A percentile compares a stretch with the other conserved stretches of the same genome.
Evolutionary conservation across 2,113 vertebrate genomes (phyloP).

Genomic region (Ciconia maguari): DNA sequence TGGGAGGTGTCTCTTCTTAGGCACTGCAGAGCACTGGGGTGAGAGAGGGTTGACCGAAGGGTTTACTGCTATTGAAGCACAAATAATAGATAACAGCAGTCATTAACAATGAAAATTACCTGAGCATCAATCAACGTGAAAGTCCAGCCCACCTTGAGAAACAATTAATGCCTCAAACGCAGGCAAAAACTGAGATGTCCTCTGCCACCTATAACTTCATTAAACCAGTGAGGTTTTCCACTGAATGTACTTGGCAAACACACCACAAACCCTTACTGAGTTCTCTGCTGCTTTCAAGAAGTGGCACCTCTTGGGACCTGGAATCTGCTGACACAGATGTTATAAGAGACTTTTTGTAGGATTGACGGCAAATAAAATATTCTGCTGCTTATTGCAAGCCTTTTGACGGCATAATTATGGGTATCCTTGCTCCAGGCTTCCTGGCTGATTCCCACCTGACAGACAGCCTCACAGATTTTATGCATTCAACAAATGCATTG

Average conservation of each 20-base stretch:
- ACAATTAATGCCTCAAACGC: constrained; percentile 17
- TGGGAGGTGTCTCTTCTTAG: neutral
- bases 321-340: constrained; percentile 66
- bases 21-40: neutral
- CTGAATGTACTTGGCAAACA: constrained; percentile 28
- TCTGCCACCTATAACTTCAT: constrained; percentile 42
- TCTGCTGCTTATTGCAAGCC: constrained; percentile 58
- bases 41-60: neutral
- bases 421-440: constrained; percentile 51
- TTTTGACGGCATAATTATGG: constrained; percentile 46
- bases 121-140: neutral
- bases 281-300: constrained; percentile 63
- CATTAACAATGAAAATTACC: neutral
- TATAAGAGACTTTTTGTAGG: constrained; percentile 53
- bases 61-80: neutral
- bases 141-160: constrained; percentile 23
- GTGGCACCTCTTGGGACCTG: constrained; percentile 54
- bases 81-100: neutral
- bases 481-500: constrained; percentile 4
- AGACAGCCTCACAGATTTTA: constrained; percentile 40
- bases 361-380: constrained; percentile 62
- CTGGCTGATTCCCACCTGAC: constrained; percentile 35
- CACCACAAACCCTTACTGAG: constrained; percentile 27
- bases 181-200: neutral
- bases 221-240: constrained; percentile 39